Evolutionary conservation across 1,140 invertebrate species (phyloP).

Genomic region (Nilaparvata lugens): DNA sequence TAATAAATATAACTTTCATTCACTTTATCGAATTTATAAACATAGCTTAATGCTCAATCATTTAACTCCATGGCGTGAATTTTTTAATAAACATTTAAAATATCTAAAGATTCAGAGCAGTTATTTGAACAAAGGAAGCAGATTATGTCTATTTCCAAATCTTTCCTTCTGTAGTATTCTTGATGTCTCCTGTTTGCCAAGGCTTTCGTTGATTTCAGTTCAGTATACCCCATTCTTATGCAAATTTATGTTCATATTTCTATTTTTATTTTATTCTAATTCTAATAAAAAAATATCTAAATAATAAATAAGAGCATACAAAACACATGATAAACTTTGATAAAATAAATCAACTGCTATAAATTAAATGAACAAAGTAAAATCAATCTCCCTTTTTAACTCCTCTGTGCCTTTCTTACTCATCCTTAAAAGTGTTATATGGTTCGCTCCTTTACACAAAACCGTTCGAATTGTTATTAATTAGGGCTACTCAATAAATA

Average conservation of each 20-base stretch:
- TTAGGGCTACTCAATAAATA: too few species aligned
- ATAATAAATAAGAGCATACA: too few species aligned
- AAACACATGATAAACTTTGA: too few species aligned
- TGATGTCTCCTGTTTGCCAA: neutral
- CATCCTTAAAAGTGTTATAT: too few species aligned
- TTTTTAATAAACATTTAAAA: neutral
- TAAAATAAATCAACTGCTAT: too few species aligned
- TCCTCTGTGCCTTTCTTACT: too few species aligned
- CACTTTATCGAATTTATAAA: neutral
- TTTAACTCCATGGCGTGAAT: neutral
- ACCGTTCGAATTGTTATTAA: too few species aligned
- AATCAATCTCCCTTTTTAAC: too few species aligned
- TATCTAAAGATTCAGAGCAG: neutral
- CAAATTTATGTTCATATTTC: conserved; percentile 21
- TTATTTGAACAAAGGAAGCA: neutral
- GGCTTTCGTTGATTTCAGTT: conserved; percentile 10
- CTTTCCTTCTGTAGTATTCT: conserved; percentile 10
- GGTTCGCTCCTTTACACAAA: too few species aligned
- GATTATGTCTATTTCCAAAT: conserved; percentile 5
- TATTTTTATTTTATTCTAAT: conserved; percentile 4
- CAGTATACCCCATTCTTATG: conserved; percentile 18
- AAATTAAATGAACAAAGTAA: too few species aligned
- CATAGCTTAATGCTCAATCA: neutral
- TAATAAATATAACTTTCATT: too few species aligned
- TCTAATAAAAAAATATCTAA: neutral